These are phyloP conservation scores for Xestia xanthographa DNA, from an alignment of 2,888 invertebrate species.

Conservation along the genomic window DNA sequence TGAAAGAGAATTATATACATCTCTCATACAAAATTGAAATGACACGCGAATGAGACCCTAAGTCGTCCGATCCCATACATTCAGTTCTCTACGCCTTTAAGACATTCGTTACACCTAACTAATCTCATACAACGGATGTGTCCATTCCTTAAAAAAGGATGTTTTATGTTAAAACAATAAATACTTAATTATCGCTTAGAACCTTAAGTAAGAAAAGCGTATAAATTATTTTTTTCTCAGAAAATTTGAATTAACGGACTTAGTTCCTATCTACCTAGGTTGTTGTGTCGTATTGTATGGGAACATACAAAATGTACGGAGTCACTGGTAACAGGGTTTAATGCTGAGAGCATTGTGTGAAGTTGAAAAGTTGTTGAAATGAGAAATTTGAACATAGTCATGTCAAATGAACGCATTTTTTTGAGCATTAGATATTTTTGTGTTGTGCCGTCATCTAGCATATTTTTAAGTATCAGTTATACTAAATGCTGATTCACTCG, in stretches of 20 bases:
- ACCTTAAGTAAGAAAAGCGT: slow-evolving; percentile 89
- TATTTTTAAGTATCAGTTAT: neutral
- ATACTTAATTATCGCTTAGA: slow-evolving; percentile 88
- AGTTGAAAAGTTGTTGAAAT: neutral
- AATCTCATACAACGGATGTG: slow-evolving; percentile 83
- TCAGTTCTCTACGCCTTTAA: slow-evolving; percentile 33
- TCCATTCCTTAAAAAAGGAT: slow-evolving; percentile 71
- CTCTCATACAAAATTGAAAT: slow-evolving; percentile 42
- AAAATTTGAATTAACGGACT: slow-evolving; percentile 79
- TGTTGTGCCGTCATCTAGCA: neutral
- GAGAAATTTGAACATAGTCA: neutral
- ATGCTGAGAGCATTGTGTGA: neutral
- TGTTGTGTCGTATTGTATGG: slow-evolving; percentile 69
- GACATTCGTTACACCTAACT: slow-evolving; percentile 81
- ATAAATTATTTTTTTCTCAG: slow-evolving; percentile 82
- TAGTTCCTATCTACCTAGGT: slow-evolving; percentile 78
- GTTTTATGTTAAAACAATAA: slow-evolving; percentile 80
- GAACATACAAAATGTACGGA: slow-evolving; percentile 51
- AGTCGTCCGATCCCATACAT: slow-evolving; percentile 55
- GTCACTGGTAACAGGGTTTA: slow-evolving; percentile 59
- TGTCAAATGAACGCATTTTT: neutral
- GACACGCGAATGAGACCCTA: slow-evolving; percentile 19
- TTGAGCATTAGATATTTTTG: slow-evolving; percentile 29
- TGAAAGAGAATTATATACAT: slow-evolving; percentile 28
- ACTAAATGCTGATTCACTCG: slow-evolving; percentile 11